Conservation (phyloP, 2,113 vertebrate species). For the Lathamus discolor region DNA sequence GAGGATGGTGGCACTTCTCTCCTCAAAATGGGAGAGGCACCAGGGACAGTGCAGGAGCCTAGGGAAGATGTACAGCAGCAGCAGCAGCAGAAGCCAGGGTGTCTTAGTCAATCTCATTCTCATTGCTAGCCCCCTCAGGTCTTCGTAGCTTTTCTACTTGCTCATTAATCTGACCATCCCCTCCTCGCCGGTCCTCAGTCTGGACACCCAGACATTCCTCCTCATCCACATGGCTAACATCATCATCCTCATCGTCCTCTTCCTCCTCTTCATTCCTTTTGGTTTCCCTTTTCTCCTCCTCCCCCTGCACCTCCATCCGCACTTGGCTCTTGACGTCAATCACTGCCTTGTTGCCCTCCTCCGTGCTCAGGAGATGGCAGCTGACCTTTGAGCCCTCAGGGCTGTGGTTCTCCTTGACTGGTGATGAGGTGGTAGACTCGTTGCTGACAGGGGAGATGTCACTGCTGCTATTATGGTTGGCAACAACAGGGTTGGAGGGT, state of each 20-base stretch:
- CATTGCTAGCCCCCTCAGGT: constrained; percentile 93
- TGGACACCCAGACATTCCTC: constrained; percentile 85
- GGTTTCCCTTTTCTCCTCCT: constrained; percentile 83
- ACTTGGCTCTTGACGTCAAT: constrained; percentile 88
- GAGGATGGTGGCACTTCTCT: not conserved
- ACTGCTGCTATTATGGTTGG: constrained; percentile 95
- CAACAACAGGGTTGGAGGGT: constrained; percentile 70
- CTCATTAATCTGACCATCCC: constrained; percentile 96
- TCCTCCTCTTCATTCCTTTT: constrained; percentile 79
- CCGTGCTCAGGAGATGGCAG: constrained; percentile 74
- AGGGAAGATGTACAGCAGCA: constrained; percentile 10
- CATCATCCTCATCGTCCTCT: constrained; percentile 83
- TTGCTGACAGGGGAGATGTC: constrained; percentile 97
- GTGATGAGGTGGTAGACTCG: constrained; percentile 86
- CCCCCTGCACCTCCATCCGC: constrained; percentile 95
- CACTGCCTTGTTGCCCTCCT: constrained; percentile 53
- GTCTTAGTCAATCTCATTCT: constrained; percentile 90
- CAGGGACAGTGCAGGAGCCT: not conserved
- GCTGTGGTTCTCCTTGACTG: constrained; percentile 86
- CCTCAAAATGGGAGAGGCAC: constrained; percentile 30
- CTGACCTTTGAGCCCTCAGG: constrained; percentile 76
- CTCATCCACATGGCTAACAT: constrained; percentile 78
- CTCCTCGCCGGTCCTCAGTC: constrained; percentile 89
- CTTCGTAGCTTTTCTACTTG: constrained; percentile 93
- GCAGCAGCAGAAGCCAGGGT: not conserved